Evolutionary conservation across 2,888 invertebrate genomes (phyloP).

Genomic region (Holacanthella duospinosa): DNA sequence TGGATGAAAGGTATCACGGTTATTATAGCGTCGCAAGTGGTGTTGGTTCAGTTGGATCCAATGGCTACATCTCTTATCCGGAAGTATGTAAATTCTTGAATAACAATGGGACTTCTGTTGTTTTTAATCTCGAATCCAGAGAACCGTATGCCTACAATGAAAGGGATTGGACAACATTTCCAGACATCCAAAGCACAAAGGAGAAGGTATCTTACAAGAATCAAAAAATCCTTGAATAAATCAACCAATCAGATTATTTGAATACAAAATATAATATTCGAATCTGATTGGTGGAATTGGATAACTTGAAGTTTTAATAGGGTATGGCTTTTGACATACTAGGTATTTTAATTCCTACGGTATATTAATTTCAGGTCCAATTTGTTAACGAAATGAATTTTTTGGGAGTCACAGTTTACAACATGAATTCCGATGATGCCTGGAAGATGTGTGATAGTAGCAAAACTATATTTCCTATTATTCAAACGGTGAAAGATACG

Average conservation of each 20-base stretch:
- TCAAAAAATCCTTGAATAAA: too few relatives aligned
- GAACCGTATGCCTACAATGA: slow-evolving; percentile 60
- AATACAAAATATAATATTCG: background rate
- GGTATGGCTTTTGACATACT: background rate
- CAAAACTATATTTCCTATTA: slow-evolving; percentile 17
- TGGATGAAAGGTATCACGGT: slow-evolving; percentile 55
- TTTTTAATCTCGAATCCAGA: slow-evolving; percentile 57
- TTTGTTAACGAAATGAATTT: slow-evolving; percentile 54
- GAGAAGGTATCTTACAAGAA: slow-evolving; percentile 62
- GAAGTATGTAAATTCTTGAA: slow-evolving; percentile 58
- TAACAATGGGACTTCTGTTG: slow-evolving; percentile 46
- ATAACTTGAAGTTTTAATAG: slow-evolving; percentile 10
- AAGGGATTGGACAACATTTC: slow-evolving; percentile 70
- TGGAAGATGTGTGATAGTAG: slow-evolving; percentile 33
- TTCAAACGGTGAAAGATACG: slow-evolving; percentile 10
- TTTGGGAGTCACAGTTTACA: slow-evolving; percentile 74
- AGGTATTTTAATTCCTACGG: background rate
- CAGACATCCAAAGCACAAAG: slow-evolving; percentile 57
- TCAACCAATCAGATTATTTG: too few relatives aligned
- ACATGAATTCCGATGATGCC: slow-evolving; percentile 68
- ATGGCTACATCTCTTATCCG: slow-evolving; percentile 61
- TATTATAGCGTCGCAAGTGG: slow-evolving; percentile 61
- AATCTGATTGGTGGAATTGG: too few relatives aligned
- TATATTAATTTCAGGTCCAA: slow-evolving; percentile 43
- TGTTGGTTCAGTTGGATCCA: slow-evolving; percentile 54